phyloP scores from a whole-genome alignment of 2,797 vertebrate genomes.

The Tiaroga cobitis region DNA sequence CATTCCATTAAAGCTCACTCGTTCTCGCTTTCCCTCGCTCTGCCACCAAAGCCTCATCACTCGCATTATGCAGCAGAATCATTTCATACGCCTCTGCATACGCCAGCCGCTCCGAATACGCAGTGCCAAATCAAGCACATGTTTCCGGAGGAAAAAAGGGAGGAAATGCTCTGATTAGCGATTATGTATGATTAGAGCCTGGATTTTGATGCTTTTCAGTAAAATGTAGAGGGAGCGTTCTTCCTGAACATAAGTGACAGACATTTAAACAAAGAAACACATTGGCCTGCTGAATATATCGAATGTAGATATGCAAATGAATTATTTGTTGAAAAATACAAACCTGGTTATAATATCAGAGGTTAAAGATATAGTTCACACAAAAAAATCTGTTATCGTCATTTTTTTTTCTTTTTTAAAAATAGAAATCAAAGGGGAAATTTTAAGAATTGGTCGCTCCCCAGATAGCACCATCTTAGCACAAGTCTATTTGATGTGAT shows the following conservation, averaged over 20 bases:
- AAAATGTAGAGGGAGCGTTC: background rate
- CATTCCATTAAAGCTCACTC: constrained; percentile 62
- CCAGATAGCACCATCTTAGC: no score
- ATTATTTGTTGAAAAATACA: background rate
- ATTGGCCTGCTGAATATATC: background rate
- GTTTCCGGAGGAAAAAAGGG: constrained; percentile 41
- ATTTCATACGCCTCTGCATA: constrained; percentile 47
- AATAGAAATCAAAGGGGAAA: background rate
- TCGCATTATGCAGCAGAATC: constrained; percentile 54
- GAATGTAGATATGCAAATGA: background rate
- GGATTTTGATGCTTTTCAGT: constrained; percentile 25
- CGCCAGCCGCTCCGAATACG: constrained; percentile 27
- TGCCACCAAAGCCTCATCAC: constrained; percentile 55
- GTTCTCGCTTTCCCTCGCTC: constrained; percentile 39
- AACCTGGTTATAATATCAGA: background rate
- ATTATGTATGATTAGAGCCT: constrained; percentile 49
- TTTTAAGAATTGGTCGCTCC: background rate
- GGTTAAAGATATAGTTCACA: background rate
- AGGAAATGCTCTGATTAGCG: constrained; percentile 51
- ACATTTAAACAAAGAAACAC: background rate
- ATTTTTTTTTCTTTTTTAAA: no score
- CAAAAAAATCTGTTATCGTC: background rate
- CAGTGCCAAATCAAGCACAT: constrained; percentile 50
- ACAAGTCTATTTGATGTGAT: no score
- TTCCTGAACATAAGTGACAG: constrained; percentile 2